These are phyloP conservation scores for Stomorhina lunata DNA, from an alignment of 2,888 invertebrate species.

Conservation along the genomic window DNA sequence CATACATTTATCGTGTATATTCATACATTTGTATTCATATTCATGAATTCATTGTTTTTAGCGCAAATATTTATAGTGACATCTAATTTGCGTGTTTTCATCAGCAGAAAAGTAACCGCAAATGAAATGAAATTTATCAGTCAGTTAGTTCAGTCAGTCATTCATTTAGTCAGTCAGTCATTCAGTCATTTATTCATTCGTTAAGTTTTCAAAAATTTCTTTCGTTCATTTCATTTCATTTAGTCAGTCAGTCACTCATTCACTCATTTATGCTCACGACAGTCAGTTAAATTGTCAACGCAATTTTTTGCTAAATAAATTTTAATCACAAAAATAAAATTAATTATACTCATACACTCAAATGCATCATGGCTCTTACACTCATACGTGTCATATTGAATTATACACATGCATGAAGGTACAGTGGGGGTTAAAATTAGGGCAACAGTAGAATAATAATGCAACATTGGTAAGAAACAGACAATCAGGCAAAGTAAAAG, in stretches of 20 bases:
- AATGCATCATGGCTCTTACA: not conserved
- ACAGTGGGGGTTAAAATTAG: not conserved
- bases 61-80: constrained; percentile 74
- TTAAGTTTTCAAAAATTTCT: constrained; percentile 31
- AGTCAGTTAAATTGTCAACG: constrained; percentile 73
- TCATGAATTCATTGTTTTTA: too few relatives aligned
- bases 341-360: constrained; percentile 28
- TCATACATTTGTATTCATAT: too few relatives aligned
- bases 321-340: constrained; percentile 55
- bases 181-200: not conserved
- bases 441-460: not conserved
- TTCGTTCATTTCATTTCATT: constrained; percentile 46
- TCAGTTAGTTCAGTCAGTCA: constrained; percentile 58
- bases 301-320: constrained; percentile 68
- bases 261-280: too few relatives aligned
- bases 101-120: constrained; percentile 57
- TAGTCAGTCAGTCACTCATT: constrained; percentile 44
- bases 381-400: constrained; percentile 7
- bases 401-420: too few relatives aligned
- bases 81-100: constrained; percentile 75
- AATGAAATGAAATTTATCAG: constrained; percentile 71
- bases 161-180: constrained; percentile 10
- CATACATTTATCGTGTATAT: not conserved
- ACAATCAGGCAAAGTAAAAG: too few relatives aligned
- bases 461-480: not conserved